phyloP scores from a whole-genome alignment of 1,140 invertebrate genomes.

The Leptestheria dahalacensis region DNA sequence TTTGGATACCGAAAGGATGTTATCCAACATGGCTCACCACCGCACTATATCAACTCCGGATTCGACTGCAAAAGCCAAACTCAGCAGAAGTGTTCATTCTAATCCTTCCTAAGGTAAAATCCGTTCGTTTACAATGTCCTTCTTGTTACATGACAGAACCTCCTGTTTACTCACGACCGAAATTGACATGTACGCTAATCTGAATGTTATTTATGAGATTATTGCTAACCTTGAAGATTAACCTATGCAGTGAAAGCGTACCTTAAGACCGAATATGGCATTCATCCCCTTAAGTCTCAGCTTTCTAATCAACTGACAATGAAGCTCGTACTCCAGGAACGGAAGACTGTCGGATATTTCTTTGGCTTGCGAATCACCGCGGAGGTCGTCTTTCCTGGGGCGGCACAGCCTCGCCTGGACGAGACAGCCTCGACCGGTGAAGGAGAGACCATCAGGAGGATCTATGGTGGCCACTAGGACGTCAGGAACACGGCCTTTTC shows the following conservation, averaged over 20 bases:
- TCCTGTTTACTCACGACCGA: too few relatives aligned
- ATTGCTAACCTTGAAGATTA: neutral
- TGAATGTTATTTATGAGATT: too few relatives aligned
- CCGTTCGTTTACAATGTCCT: too few relatives aligned
- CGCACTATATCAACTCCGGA: too few relatives aligned
- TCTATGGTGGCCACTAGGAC: constrained; percentile 79
- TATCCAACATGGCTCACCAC: too few relatives aligned
- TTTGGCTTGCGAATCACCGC: constrained; percentile 72
- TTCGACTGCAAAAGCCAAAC: too few relatives aligned
- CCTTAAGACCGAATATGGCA: constrained; percentile 67
- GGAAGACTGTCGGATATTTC: constrained; percentile 86
- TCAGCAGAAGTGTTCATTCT: too few relatives aligned
- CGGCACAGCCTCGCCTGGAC: constrained; percentile 65
- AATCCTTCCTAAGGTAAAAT: too few relatives aligned
- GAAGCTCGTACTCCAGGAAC: constrained; percentile 89
- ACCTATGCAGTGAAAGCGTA: constrained; percentile 22
- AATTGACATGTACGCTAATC: too few relatives aligned
- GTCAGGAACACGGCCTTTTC: constrained; percentile 71
- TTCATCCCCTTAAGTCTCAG: constrained; percentile 86
- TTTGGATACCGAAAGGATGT: too few relatives aligned
- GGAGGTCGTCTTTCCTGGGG: constrained; percentile 53
- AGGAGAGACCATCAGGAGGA: constrained; percentile 52
- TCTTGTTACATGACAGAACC: too few relatives aligned
- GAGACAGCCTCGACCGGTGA: constrained; percentile 56
- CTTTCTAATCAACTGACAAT: constrained; percentile 79